phyloP scores from a whole-genome alignment of 2,113 vertebrate genomes.

The Balaenoptera acutorostrata region DNA sequence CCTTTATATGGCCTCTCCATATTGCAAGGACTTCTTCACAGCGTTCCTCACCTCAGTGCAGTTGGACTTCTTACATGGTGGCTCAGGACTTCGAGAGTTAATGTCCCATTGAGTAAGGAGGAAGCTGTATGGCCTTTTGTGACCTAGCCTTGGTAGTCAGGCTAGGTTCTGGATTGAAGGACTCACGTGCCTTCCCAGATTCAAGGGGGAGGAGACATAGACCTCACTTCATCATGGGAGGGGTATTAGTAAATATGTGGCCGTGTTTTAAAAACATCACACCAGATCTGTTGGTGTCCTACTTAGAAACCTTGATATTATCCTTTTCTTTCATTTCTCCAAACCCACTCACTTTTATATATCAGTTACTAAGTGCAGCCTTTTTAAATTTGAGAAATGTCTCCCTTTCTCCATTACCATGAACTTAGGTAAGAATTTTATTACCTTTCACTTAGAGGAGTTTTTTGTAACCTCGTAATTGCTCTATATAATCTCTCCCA shows the following conservation, averaged over 20 bases:
- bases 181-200: neutral
- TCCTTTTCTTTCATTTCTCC: neutral
- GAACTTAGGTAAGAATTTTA: slow-evolving; percentile 19
- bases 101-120: neutral
- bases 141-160: neutral
- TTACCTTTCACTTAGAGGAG: neutral
- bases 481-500: neutral
- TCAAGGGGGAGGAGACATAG: neutral
- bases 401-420: neutral
- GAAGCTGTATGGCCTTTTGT: neutral
- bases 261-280: neutral
- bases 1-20: neutral
- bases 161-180: neutral
- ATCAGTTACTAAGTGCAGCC: neutral
- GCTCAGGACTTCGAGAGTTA: neutral
- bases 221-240: neutral
- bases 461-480: slow-evolving; percentile 14
- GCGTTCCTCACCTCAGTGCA: neutral
- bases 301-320: neutral
- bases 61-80: neutral
- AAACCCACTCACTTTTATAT: neutral
- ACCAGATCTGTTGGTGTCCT: neutral
- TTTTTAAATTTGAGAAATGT: slow-evolving; percentile 12
- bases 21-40: neutral
- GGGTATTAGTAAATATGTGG: neutral